phyloP scores from a whole-genome alignment of 2,797 vertebrate genomes.

The Numenius phaeopus region DNA sequence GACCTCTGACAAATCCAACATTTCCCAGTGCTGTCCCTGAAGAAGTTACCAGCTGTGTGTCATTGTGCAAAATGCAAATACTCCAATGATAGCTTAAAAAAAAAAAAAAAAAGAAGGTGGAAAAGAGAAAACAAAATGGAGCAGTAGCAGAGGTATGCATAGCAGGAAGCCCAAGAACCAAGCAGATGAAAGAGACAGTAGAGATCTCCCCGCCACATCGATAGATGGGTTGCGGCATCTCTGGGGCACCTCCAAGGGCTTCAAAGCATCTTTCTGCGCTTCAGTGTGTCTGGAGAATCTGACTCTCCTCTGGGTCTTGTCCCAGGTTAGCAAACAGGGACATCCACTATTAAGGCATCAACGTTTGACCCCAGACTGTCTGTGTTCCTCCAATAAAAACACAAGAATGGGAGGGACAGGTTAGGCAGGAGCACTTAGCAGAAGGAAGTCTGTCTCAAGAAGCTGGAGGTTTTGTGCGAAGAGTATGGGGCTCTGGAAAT shows the following conservation, averaged over 20 bases:
- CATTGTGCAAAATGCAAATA: slow-evolving; percentile 82
- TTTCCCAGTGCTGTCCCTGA: slow-evolving; percentile 70
- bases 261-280: slow-evolving; percentile 33
- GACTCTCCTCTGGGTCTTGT: slow-evolving; percentile 57
- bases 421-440: slow-evolving; percentile 34
- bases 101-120: slow-evolving; percentile 2
- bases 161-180: slow-evolving; percentile 52
- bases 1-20: slow-evolving; percentile 44
- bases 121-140: slow-evolving; percentile 37
- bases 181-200: slow-evolving; percentile 29
- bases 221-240: slow-evolving; percentile 24
- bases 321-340: slow-evolving; percentile 61
- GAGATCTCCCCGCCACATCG: background rate
- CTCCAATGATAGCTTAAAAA: slow-evolving; percentile 61
- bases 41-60: slow-evolving; percentile 71
- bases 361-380: slow-evolving; percentile 44
- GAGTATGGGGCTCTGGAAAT: slow-evolving; percentile 17
- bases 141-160: slow-evolving; percentile 35
- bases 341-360: slow-evolving; percentile 79
- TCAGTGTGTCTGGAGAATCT: slow-evolving; percentile 26
- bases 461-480: slow-evolving; percentile 62
- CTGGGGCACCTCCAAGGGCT: slow-evolving; percentile 52
- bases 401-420: slow-evolving; percentile 7
- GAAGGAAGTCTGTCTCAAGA: slow-evolving; percentile 34
- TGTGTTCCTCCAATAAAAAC: slow-evolving; percentile 24